phyloP scores from a whole-genome alignment of 1,140 invertebrate genomes.

The Drosophila ananassae region DNA sequence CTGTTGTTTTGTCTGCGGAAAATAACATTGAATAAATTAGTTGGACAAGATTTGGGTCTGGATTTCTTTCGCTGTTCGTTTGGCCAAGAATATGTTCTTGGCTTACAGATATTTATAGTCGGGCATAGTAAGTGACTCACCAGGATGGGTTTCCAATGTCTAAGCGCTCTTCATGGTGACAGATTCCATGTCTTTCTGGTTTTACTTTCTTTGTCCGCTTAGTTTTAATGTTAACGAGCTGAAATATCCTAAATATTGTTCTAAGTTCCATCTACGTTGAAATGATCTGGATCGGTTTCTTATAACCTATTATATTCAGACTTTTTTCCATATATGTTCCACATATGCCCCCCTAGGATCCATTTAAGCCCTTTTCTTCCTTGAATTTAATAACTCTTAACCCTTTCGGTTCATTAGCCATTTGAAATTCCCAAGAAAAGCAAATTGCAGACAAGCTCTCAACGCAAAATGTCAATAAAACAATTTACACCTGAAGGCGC shows the following conservation, averaged over 20 bases:
- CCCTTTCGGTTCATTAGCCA: constrained; percentile 5
- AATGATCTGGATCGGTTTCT: too few species aligned
- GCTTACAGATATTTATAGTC: background rate
- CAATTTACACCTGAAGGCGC: constrained; percentile 23
- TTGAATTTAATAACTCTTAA: background rate
- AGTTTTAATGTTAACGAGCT: background rate
- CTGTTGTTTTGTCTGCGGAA: constrained; percentile 3
- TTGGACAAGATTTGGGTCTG: constrained; percentile 17
- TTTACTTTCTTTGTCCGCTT: too few species aligned
- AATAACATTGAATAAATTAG: constrained; percentile 37
- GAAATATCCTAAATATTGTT: background rate
- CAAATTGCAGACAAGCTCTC: background rate
- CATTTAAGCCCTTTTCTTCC: background rate
- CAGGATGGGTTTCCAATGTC: background rate
- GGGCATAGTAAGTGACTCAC: background rate
- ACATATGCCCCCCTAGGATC: too few species aligned
- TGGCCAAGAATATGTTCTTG: background rate
- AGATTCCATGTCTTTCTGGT: too few species aligned
- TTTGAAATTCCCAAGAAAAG: constrained; percentile 7
- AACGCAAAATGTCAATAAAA: constrained; percentile 36
- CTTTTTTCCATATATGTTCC: too few species aligned
- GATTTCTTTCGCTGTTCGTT: background rate
- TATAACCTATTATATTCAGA: too few species aligned
- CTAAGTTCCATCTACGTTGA: background rate
- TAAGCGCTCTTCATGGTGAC: too few species aligned